Conservation (phyloP, 2,888 invertebrate species). For the Balanococcus diminutus region DNA sequence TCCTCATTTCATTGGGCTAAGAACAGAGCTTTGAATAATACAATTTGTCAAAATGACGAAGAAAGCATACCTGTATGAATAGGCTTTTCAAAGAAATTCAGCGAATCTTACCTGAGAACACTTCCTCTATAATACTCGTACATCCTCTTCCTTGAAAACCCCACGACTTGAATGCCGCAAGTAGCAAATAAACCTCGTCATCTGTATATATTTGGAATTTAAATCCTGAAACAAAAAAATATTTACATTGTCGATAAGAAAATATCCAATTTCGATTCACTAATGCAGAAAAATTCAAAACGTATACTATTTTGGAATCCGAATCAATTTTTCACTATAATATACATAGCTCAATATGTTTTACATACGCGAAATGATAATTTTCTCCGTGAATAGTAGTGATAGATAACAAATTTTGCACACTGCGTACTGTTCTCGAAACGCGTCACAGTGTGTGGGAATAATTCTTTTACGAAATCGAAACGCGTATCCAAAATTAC, state of each 20-base stretch:
- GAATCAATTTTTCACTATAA: not conserved
- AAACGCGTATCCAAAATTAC: constrained; percentile 3
- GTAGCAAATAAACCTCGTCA: too few relatives aligned
- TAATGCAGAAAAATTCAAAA: not conserved
- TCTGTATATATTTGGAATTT: not conserved
- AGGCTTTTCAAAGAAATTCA: too few relatives aligned
- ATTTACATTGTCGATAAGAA: not conserved
- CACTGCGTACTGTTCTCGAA: not conserved
- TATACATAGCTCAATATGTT: not conserved
- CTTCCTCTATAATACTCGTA: too few relatives aligned
- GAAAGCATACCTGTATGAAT: too few relatives aligned
- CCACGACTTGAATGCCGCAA: too few relatives aligned
- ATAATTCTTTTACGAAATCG: not conserved
- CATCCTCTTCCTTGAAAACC: too few relatives aligned
- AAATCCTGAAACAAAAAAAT: not conserved
- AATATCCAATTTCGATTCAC: not conserved
- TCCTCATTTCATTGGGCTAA: too few relatives aligned
- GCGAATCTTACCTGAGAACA: too few relatives aligned
- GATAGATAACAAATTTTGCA: not conserved
- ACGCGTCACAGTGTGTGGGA: not conserved
- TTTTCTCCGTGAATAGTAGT: not conserved
- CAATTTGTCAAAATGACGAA: too few relatives aligned
- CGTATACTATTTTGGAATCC: too few relatives aligned
- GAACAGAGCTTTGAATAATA: too few relatives aligned
- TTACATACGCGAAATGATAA: not conserved